Base-by-base conservation (phyloP, 2,113 vertebrate species). In the Tetraodon nigroviridis region DNA sequence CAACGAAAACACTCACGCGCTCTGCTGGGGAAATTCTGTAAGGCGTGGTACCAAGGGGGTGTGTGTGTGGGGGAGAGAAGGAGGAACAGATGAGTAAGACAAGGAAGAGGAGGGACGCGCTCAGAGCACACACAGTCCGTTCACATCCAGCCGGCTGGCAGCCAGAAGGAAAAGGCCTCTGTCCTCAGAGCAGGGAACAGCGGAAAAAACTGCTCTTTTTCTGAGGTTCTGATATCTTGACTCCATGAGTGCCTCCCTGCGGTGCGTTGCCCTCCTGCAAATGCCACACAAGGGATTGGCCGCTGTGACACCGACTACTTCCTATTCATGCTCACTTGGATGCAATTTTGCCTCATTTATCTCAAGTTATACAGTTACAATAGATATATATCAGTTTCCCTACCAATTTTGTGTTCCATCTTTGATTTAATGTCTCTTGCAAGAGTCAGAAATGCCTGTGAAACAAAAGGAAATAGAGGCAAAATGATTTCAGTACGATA, bases 371-470 rank as follows among this genome's bases (percentile, higher is more conserved):
- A 12, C 32, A 11, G 32, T 37, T 37, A 37, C 32, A 37, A 10
- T 37, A 37, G 6, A 32, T 37, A 37, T 32, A 32, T 37, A 37
- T 37, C 32, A 37, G 6, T 6, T 37, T 47, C 16, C 64, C 93
- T 85, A 98, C 97, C 94, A 98, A 88, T 86, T 98, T 98, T 81
- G 93, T 95, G 91, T 99, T 99, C 97, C 95, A 99, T 99, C 91
- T 99, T 98, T 75, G 94, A 90, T 91, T 98, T 99, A 89, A 99
- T 99, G 82, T 99, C 97, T 89, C 95, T 93, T 49, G 97, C 95
- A 0, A 99, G 94, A n/a, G 94, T 96, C 85, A 98, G 92, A 88
- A 99, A 99, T 0, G 97, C 91, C 96, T 99, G 83, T 11, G 54
- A 80, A 32, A 5, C 41, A 62, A 5, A 69, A 51, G 3, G 24